These are phyloP conservation scores for Helarctos malayanus DNA, from an alignment of 2,797 vertebrate species.

Conservation along the genomic window DNA sequence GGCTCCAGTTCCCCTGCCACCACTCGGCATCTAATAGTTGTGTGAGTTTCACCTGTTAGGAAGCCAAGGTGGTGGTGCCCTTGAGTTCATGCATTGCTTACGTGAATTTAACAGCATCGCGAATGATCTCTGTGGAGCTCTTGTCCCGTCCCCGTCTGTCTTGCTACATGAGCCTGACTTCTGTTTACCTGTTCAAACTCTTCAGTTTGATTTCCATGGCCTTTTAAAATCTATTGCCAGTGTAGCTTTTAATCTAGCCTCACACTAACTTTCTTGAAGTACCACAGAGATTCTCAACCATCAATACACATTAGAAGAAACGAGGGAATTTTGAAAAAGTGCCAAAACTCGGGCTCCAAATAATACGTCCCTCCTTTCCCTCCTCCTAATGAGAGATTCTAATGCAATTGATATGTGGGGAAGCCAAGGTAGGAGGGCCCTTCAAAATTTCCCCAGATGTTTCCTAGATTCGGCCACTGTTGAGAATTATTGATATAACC, in stretches of 20 bases:
- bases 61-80: not conserved
- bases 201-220: not conserved
- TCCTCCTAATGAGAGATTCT: not conserved
- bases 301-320: not conserved
- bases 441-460: not conserved
- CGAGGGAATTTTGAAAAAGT: not conserved
- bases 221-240: not conserved
- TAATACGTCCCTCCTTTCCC: not conserved
- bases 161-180: not conserved
- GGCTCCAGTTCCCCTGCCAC: rapidly evolving
- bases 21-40: not conserved
- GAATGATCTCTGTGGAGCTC: not conserved
- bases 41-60: not conserved
- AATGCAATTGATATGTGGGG: not conserved
- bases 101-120: not conserved
- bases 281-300: not conserved
- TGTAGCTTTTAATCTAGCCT: not conserved
- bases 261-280: not conserved
- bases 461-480: not conserved
- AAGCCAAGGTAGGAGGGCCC: not conserved
- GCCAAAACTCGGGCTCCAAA: not conserved
- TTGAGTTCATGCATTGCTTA: not conserved
- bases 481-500: not conserved
- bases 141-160: not conserved
- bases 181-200: not conserved